Evolutionary conservation across 2,113 vertebrate genomes (phyloP).

Genomic region (Piaya cayana): DNA sequence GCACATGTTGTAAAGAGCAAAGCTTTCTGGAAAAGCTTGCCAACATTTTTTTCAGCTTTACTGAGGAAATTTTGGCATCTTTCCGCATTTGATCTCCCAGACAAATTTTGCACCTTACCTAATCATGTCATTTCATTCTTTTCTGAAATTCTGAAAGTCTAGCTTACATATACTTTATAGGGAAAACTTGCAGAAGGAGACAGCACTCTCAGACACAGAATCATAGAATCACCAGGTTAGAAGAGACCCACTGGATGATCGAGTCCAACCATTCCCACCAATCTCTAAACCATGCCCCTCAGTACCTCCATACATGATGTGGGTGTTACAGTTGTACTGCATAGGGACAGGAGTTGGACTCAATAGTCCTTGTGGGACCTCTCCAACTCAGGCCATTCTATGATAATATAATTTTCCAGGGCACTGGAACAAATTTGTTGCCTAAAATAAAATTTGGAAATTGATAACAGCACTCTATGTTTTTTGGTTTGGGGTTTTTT

Average conservation of each 20-base stretch:
- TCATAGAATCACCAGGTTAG: too few relatives aligned
- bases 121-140: not conserved
- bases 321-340: too few relatives aligned
- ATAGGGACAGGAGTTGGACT: too few relatives aligned
- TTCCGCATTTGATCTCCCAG: not conserved
- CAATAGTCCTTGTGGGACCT: too few relatives aligned
- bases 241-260: too few relatives aligned
- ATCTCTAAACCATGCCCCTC: too few relatives aligned
- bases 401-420: not conserved
- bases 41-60: not conserved
- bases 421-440: not conserved
- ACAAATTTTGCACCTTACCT: not conserved
- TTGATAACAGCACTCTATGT: not conserved
- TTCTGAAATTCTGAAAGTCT: not conserved
- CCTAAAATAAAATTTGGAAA: not conserved
- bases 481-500: too few relatives aligned
- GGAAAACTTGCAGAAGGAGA: too few relatives aligned
- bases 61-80: not conserved
- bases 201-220: too few relatives aligned
- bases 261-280: too few relatives aligned
- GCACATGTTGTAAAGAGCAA: not conserved
- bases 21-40: not conserved
- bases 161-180: fast-evolving
- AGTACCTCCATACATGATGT: too few relatives aligned
- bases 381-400: too few relatives aligned